Evolutionary conservation across 2,113 vertebrate genomes (phyloP), one percentile per base, ranked within the genome.

Genomic region (Heterochromis multidens): DNA sequence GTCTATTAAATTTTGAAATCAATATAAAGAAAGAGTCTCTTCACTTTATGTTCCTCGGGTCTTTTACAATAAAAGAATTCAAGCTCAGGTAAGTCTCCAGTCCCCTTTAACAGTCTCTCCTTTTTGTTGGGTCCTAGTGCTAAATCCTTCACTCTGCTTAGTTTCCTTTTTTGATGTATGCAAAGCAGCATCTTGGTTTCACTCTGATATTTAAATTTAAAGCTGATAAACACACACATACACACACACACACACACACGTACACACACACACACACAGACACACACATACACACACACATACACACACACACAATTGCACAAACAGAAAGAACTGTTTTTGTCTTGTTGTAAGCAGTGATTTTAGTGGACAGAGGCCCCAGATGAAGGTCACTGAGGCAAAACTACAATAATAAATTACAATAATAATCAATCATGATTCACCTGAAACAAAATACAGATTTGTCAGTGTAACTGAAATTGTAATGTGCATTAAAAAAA

Each of bases 141-240:
- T 37, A 0, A 7, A 63, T n/a, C 61, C 33, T 19, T 63, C 61
- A 0, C 33, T 19, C 61, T 0, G 6, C 61, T 37, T n/a, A 1
- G 35, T 31, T 61, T 61, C 33, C 29, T 21, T 61, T 29, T 33
- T 61, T 61, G 60, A 61, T 6, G 60, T 21, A 17, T 63, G 33
- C 19, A n/a, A 63, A 63, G 2, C 33, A 65, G 14, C 14, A 65
- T 11, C 37, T 65, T 6, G 5, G 21, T 37, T 37, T 23, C 1
- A 14, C 33, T 37, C 11, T 37, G 33, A 65, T 12, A 37, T 54
- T 65, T 37, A 5, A 37, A 65, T 3, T 65, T 6, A 65, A 65
- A 65, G 13, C 40, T 40, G 11, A 40, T 21, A 54, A 54, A 54
- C 49, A 54, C 49, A 21, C 3, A 54, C 6, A 54, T n/a, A n/a